Conservation (phyloP, 1,140 invertebrate genomes). For the Tyrophagus putrescentiae region DNA sequence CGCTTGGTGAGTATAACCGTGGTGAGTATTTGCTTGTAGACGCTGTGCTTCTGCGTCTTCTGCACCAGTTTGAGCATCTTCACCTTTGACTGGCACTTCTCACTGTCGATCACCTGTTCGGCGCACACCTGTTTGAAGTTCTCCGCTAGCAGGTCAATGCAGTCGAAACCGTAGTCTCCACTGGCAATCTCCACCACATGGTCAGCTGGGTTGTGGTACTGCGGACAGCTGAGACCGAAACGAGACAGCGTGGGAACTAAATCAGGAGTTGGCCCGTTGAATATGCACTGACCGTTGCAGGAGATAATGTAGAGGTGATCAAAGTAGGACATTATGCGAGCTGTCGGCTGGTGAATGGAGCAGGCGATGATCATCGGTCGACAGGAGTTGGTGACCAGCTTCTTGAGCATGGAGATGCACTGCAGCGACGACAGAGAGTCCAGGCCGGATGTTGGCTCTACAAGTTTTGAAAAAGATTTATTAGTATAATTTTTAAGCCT, state of each 20-base stretch:
- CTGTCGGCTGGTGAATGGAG: slow-evolving; percentile 92
- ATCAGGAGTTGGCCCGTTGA: slow-evolving; percentile 48
- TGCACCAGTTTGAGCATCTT: slow-evolving; percentile 8
- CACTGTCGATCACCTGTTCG: neutral
- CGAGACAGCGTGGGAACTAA: neutral
- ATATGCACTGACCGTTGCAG: slow-evolving; percentile 62
- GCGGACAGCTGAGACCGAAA: slow-evolving; percentile 55
- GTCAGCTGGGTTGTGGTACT: slow-evolving; percentile 90
- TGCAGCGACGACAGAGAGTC: slow-evolving; percentile 71
- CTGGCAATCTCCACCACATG: slow-evolving; percentile 37
- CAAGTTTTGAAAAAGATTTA: too few relatives aligned
- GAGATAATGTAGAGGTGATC: slow-evolving; percentile 38
- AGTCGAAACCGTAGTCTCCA: slow-evolving; percentile 20
- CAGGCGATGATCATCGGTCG: slow-evolving; percentile 51
- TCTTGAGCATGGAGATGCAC: slow-evolving; percentile 56
- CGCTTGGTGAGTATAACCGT: slow-evolving; percentile 1
- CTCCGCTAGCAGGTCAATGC: neutral
- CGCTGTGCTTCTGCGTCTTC: slow-evolving; percentile 7
- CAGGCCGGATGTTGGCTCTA: slow-evolving; percentile 73
- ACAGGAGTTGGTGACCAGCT: slow-evolving; percentile 43
- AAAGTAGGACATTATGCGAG: slow-evolving; percentile 87
- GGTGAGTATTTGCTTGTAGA: neutral
- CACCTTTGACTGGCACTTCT: neutral
- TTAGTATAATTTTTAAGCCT: too few relatives aligned
- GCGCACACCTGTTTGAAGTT: slow-evolving; percentile 6